Percentiles rank a stretch among this genome's conserved stretches.
Evolutionary conservation across 2,797 vertebrate genomes (phyloP).

Genomic region (Pipistrellus kuhlii): DNA sequence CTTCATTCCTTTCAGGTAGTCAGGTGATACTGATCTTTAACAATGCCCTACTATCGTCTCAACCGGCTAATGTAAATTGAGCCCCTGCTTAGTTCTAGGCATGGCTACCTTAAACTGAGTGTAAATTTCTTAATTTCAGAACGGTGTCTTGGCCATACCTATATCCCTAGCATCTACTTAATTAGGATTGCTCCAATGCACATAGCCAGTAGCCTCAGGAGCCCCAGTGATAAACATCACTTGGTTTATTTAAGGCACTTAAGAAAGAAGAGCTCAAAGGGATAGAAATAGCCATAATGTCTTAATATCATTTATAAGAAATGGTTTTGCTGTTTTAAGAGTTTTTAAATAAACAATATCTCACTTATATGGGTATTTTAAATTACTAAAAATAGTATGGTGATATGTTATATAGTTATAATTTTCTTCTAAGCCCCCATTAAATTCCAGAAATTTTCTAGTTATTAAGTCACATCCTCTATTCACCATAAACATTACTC

Average conservation of each 20-base stretch:
- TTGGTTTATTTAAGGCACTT: constrained; percentile 37
- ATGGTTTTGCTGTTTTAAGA: constrained; percentile 18
- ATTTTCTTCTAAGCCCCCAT: neutral
- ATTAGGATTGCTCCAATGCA: neutral
- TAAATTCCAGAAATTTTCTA: constrained; percentile 53
- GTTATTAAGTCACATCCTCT: constrained; percentile 12
- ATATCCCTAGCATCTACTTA: neutral
- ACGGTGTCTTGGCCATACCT: neutral
- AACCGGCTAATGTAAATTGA: neutral
- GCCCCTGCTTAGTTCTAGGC: neutral
- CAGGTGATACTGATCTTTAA: neutral
- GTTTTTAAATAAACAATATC: constrained; percentile 20
- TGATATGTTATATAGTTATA: neutral
- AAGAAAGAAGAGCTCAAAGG: constrained; percentile 21
- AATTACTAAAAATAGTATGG: constrained; percentile 12
- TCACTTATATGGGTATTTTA: constrained; percentile 11
- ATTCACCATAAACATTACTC: neutral
- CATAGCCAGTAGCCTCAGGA: neutral
- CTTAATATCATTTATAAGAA: constrained; percentile 34
- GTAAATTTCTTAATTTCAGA: neutral
- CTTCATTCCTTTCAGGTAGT: neutral
- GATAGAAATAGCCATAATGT: constrained; percentile 24
- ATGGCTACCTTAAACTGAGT: neutral
- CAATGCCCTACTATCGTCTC: neutral
- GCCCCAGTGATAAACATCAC: neutral